Evolutionary conservation across 2,797 vertebrate genomes (phyloP).

Genomic region (Girardinus metallicus): DNA sequence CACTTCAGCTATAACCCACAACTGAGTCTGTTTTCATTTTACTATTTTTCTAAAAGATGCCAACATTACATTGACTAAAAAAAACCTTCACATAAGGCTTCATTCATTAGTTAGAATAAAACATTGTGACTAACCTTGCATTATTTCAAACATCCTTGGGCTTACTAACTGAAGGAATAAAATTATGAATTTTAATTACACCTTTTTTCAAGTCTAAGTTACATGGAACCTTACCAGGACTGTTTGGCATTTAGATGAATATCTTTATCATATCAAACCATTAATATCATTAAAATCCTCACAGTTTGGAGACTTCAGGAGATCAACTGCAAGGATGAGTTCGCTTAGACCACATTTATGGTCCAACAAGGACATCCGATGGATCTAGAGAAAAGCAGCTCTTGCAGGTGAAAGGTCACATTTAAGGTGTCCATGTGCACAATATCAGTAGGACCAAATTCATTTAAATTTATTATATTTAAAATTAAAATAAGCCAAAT

Average conservation of each 20-base stretch:
- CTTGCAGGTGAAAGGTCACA: neutral
- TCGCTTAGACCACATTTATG: neutral
- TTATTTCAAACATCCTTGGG: neutral
- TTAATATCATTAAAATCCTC: neutral
- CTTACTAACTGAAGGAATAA: neutral
- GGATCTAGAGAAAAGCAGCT: neutral
- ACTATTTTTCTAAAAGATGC: neutral
- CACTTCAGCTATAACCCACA: neutral
- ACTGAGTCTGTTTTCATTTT: neutral
- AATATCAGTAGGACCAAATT: neutral
- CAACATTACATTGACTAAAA: neutral
- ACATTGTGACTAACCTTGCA: neutral
- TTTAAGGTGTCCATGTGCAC: neutral
- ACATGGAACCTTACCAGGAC: neutral
- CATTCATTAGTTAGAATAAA: neutral
- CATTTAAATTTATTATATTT: neutral
- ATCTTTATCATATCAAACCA: neutral
- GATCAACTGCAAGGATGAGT: neutral
- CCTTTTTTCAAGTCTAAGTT: neutral
- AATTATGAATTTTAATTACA: neutral
- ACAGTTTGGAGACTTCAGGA: neutral
- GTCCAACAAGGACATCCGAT: neutral
- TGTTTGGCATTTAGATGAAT: neutral
- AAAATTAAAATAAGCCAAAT: neutral
- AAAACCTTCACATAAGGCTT: neutral